Evolutionary conservation across 2,888 invertebrate species (phyloP).

Genomic region (Sinodicranocentrus sp.): DNA sequence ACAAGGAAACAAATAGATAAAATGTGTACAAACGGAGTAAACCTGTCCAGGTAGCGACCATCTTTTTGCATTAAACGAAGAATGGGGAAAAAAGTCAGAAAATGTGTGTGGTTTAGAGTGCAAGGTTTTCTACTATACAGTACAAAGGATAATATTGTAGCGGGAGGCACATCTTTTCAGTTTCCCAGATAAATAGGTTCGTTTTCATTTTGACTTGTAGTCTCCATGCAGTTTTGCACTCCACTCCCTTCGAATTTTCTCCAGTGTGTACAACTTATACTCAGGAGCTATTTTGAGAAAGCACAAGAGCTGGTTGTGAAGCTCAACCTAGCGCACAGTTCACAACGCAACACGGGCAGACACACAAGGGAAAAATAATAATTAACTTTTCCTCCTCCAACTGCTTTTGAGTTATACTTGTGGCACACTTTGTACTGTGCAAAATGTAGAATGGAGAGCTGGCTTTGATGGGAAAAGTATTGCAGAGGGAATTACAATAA

Average conservation of each 20-base stretch:
- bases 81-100: constrained; percentile 20
- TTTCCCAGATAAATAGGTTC: constrained; percentile 40
- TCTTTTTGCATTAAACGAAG: constrained; percentile 20
- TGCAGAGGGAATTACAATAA: constrained; percentile 41
- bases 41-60: constrained; percentile 13
- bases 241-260: background rate
- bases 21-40: constrained; percentile 1
- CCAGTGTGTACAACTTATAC: background rate
- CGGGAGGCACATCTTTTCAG: constrained; percentile 14
- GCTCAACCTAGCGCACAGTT: constrained; percentile 6
- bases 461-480: constrained; percentile 40
- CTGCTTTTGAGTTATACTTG: constrained; percentile 25
- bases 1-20: constrained; percentile 23
- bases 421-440: constrained; percentile 17
- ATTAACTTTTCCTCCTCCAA: constrained; percentile 53
- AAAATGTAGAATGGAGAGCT: constrained; percentile 12
- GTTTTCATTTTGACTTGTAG: constrained; percentile 31
- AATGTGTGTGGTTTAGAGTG: constrained; percentile 9
- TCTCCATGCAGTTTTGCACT: background rate
- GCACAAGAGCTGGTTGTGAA: constrained; percentile 18
- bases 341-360: constrained; percentile 1
- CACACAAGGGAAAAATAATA: constrained; percentile 63
- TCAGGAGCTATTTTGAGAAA: constrained; percentile 23
- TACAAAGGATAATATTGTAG: background rate
- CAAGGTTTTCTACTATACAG: too few species aligned